A percentile compares a stretch with the other conserved stretches of the same genome.
These are phyloP conservation scores for Pristionchus arcanus DNA, from an alignment of 2,888 invertebrate genomes.

Conservation along the genomic window DNA sequence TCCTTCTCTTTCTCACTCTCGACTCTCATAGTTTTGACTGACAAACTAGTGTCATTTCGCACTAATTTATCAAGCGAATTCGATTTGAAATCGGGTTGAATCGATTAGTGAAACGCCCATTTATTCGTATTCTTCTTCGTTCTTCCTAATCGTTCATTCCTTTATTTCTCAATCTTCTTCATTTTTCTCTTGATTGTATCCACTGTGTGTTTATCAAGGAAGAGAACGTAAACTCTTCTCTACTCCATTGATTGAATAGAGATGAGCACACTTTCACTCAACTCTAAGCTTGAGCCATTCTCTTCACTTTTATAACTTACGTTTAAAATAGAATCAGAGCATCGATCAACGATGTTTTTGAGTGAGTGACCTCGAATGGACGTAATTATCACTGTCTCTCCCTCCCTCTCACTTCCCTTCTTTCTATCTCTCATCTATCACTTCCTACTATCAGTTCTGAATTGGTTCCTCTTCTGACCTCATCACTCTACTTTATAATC, in stretches of 20 bases:
- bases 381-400: background rate
- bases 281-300: background rate
- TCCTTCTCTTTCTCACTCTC: slow-evolving; percentile 5
- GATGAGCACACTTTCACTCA: slow-evolving; percentile 16
- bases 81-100: background rate
- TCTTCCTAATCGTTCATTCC: slow-evolving; percentile 16
- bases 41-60: background rate
- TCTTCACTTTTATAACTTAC: background rate
- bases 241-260: background rate
- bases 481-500: background rate
- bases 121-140: background rate
- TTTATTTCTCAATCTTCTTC: background rate
- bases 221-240: slow-evolving; percentile 21
- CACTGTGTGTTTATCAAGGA: background rate
- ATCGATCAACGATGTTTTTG: background rate
- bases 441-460: background rate
- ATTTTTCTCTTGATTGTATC: background rate
- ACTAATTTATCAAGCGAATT: slow-evolving; percentile 21
- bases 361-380: background rate
- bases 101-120: background rate
- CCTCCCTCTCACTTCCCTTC: background rate
- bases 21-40: slow-evolving; percentile 5
- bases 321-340: background rate
- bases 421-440: background rate
- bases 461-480: background rate